Base-by-base conservation (phyloP, 2,113 vertebrate genomes). In the Pedetes capensis region DNA sequence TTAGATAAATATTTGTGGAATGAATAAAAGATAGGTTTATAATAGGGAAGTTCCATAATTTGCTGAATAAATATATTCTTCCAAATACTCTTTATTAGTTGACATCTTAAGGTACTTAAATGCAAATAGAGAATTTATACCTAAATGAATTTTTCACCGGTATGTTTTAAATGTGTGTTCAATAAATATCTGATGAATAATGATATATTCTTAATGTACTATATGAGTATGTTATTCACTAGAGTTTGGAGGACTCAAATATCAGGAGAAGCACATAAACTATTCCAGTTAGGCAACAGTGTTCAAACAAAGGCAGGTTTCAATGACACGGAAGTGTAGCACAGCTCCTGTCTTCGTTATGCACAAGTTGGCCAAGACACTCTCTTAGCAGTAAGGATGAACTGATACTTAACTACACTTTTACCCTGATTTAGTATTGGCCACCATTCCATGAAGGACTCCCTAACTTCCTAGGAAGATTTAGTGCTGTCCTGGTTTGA, bases 31-130 rank as follows among this genome's bases (percentile, higher is more conserved):
- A 63, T 17, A 71, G 71, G 53, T 42, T 90, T 64, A 63, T 83
- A 89, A 92, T 34, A 87, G 37, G 47, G 25, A 53, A 75, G 88
- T 23, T 12, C 14, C 8, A 44, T 59, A 71, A 94, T 87, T 84
- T 95, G 71, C 63, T 93, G 69, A 96, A 79, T 87, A 96, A 64
- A 63, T 68, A 87, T 47, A 78, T 94, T 68, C 88, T 89, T 85
- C 61, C 69, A 95, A 87, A 93, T 57, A 63, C 66, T 94, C 61
- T 91, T 94, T 61, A 69, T 59, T 57, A 86, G 59, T 59, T 84
- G 88, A 59, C 44, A 49, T 80, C 57, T 29, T 87, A 34, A 86
- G 59, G 68, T 68, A 44, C 25, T 47, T 66, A 71, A 79, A 64
- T 44, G 66, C 81, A 90, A 95, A 96, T 6, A 71, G 5, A 85